phyloP scores from a whole-genome alignment of 1,140 invertebrate genomes.

The Drosophila santomea region DNA sequence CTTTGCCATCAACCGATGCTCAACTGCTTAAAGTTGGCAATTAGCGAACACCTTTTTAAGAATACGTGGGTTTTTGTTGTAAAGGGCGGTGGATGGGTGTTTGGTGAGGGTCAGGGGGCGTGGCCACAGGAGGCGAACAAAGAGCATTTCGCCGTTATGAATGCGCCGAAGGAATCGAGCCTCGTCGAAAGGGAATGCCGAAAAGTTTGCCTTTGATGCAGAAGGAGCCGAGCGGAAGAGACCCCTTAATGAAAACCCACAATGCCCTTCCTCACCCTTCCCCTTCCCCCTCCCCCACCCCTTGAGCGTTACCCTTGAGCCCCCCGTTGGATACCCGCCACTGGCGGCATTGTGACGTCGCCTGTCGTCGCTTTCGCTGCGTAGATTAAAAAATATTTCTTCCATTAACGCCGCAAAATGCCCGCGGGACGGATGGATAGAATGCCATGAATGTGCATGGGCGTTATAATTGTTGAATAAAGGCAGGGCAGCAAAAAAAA shows the following conservation, averaged over 20 bases:
- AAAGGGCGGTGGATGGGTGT: not conserved
- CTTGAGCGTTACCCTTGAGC: not conserved
- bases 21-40: slow-evolving; percentile 74
- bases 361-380: slow-evolving; percentile 44
- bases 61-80: not conserved
- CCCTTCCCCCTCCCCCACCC: no score
- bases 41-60: slow-evolving; percentile 71
- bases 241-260: slow-evolving; percentile 29
- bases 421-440: slow-evolving; percentile 35
- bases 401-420: slow-evolving; percentile 44
- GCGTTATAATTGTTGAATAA: slow-evolving; percentile 29
- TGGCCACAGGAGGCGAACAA: slow-evolving; percentile 18
- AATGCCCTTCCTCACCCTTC: not conserved
- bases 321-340: not conserved
- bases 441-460: slow-evolving; percentile 35
- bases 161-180: slow-evolving; percentile 50
- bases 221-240: slow-evolving; percentile 22
- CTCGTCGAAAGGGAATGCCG: slow-evolving; percentile 44
- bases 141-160: slow-evolving; percentile 71
- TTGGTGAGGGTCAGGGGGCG: not conserved
- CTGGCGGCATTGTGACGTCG: slow-evolving; percentile 7
- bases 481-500: slow-evolving; percentile 2
- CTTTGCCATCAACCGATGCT: slow-evolving; percentile 39
- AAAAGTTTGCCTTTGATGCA: slow-evolving; percentile 75
- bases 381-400: slow-evolving; percentile 60